Evolutionary conservation across 2,113 vertebrate species (phyloP).

Genomic region (Oceanodroma tethys): DNA sequence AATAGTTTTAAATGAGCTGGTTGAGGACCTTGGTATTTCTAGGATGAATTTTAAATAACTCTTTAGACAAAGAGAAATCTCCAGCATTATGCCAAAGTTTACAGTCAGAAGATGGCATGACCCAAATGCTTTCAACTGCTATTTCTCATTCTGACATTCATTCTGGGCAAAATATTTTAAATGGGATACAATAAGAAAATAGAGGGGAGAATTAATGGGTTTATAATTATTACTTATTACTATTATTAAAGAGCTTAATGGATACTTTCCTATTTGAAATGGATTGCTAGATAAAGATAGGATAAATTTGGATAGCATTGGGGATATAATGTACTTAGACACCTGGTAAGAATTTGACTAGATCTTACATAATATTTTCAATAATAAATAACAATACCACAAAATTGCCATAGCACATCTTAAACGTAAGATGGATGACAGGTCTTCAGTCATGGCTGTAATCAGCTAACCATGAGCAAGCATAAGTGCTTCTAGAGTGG

Average conservation of each 20-base stretch:
- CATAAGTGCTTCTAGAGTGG: not conserved
- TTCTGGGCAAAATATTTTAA: not conserved
- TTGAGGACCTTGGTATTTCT: not conserved
- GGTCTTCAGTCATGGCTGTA: not conserved
- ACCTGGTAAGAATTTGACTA: not conserved
- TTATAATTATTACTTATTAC: slow-evolving; percentile 10
- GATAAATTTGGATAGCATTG: not conserved
- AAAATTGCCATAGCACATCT: not conserved
- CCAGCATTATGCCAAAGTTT: not conserved
- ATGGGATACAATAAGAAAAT: not conserved
- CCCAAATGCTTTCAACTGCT: not conserved
- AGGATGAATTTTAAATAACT: not conserved
- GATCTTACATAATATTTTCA: not conserved
- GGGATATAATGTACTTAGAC: not conserved
- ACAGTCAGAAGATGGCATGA: not conserved
- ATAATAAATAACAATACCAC: not conserved
- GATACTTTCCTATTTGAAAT: not conserved
- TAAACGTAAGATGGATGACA: not conserved
- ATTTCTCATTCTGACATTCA: not conserved
- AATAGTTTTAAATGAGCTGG: not conserved
- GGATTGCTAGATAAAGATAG: not conserved
- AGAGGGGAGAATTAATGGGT: not conserved
- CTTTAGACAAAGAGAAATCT: not conserved
- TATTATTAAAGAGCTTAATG: not conserved
- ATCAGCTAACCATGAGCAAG: not conserved